These are phyloP conservation scores for Ichneumoninae sp. DNA, from an alignment of 2,888 invertebrate genomes.

Conservation along the genomic window DNA sequence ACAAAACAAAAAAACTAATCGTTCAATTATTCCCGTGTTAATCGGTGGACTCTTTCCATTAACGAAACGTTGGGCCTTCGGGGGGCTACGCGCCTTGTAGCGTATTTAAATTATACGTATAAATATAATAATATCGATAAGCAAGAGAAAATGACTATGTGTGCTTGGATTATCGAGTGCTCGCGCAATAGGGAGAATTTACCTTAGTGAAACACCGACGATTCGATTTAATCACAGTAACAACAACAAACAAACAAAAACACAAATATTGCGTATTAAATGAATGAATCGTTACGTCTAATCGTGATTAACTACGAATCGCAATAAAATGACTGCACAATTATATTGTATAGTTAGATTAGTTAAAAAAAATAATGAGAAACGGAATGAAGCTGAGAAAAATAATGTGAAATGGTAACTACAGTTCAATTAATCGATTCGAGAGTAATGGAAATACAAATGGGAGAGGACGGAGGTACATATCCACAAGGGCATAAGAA, in stretches of 20 bases:
- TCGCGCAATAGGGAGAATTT: conserved; percentile 66
- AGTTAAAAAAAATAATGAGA: conserved; percentile 59
- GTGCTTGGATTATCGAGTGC: conserved; percentile 67
- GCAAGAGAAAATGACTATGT: conserved; percentile 57
- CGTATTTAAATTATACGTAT: conserved; percentile 44
- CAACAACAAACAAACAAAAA: neutral
- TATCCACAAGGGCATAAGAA: conserved; percentile 62
- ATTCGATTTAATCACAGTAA: conserved; percentile 76
- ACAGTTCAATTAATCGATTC: conserved; percentile 69
- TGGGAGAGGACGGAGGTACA: conserved; percentile 61
- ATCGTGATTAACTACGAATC: conserved; percentile 54
- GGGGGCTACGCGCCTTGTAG: conserved; percentile 39
- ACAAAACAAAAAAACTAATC: neutral
- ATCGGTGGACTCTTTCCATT: conserved; percentile 16
- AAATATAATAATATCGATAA: conserved; percentile 23
- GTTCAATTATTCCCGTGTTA: conserved; percentile 18
- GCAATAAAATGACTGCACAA: conserved; percentile 78
- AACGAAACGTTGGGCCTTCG: conserved; percentile 53
- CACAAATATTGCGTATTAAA: conserved; percentile 29
- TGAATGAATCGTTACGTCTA: conserved; percentile 33
- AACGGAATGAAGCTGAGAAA: conserved; percentile 69
- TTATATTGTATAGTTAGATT: conserved; percentile 77
- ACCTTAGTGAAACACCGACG: conserved; percentile 66
- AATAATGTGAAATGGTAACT: conserved; percentile 67
- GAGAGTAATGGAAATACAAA: conserved; percentile 52